Conservation (phyloP, 2,797 vertebrate species). For the Siniperca scherzeri region DNA sequence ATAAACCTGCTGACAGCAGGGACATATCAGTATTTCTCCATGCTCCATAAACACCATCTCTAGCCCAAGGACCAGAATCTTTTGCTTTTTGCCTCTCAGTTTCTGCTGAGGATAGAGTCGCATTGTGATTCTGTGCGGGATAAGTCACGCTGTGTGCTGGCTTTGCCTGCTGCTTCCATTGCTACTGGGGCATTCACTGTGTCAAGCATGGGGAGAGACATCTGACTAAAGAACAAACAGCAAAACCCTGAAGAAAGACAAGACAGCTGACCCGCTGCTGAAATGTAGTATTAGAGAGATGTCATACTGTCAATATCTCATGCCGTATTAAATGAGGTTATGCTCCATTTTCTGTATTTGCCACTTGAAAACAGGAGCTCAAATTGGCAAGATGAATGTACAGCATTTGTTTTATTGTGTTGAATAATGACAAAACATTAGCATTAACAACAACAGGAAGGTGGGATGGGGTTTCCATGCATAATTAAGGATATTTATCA, state of each 20-base stretch:
- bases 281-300: constrained; percentile 39
- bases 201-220: constrained; percentile 75
- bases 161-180: constrained; percentile 65
- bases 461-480: constrained; percentile 33
- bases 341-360: constrained; percentile 30
- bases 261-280: constrained; percentile 66
- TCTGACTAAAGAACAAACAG: constrained; percentile 79
- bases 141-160: constrained; percentile 74
- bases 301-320: constrained; percentile 42
- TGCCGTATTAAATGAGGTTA: constrained; percentile 5
- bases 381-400: constrained; percentile 27
- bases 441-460: constrained; percentile 40
- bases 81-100: constrained; percentile 43
- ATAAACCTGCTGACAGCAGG: constrained; percentile 32
- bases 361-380: neutral
- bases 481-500: constrained; percentile 53
- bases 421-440: constrained; percentile 51
- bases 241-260: constrained; percentile 59
- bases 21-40: constrained; percentile 43
- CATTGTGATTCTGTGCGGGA: constrained; percentile 78
- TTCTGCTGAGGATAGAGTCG: constrained; percentile 64
- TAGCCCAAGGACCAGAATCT: constrained; percentile 32
- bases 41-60: constrained; percentile 55
- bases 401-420: constrained; percentile 39
- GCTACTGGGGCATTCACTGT: constrained; percentile 65